A percentile compares a stretch with the other conserved stretches of the same genome.
phyloP scores from a whole-genome alignment of 1,140 invertebrate genomes.

The Andricus grossulariae region DNA sequence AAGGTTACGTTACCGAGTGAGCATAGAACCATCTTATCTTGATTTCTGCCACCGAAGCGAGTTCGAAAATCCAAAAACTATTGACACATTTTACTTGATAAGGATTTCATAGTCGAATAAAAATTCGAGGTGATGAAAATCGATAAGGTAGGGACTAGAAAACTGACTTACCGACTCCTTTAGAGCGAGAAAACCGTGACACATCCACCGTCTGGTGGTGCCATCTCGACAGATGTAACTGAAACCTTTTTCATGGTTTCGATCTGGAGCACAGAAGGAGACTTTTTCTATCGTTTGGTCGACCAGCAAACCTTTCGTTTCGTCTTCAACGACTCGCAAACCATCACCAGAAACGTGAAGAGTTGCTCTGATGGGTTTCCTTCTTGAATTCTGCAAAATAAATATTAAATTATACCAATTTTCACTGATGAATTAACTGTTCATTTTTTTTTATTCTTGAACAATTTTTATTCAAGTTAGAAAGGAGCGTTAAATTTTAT shows the following conservation, averaged over 20 bases:
- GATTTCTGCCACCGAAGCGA: not conserved
- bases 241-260: slow-evolving; percentile 98
- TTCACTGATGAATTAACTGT: slow-evolving; percentile 30
- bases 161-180: slow-evolving; percentile 88
- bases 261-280: slow-evolving; percentile 99
- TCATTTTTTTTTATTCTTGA: not conserved
- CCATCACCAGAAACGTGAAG: slow-evolving; percentile 98
- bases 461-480: not conserved
- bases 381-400: slow-evolving; percentile 87
- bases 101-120: not conserved
- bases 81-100: not conserved
- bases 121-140: not conserved
- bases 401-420: slow-evolving; percentile 36
- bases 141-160: not conserved
- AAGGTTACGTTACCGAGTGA: not conserved
- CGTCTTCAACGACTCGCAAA: slow-evolving; percentile 97
- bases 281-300: slow-evolving; percentile 99
- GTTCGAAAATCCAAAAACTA: not conserved
- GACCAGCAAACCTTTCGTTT: slow-evolving; percentile 98
- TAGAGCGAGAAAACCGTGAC: slow-evolving; percentile 97
- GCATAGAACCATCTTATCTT: not conserved
- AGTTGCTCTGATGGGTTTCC: slow-evolving; percentile 90
- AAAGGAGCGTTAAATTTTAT: not conserved
- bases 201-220: slow-evolving; percentile 97
- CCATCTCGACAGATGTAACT: slow-evolving; percentile 93